Conservation (phyloP, 2,797 vertebrate species). For the Sebastes nivosus region DNA sequence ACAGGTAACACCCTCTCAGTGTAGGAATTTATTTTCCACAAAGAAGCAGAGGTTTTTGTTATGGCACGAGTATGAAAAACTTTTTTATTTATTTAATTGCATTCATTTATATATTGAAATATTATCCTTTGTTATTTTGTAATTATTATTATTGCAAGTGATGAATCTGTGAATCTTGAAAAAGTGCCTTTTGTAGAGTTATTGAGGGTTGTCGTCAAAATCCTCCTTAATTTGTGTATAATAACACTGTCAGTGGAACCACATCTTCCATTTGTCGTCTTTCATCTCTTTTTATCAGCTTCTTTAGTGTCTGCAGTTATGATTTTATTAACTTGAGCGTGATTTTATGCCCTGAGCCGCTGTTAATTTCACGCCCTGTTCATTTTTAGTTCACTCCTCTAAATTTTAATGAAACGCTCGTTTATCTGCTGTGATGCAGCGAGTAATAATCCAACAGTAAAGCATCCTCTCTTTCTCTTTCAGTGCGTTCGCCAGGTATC, state of each 20-base stretch:
- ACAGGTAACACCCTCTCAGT: slow-evolving; percentile 85
- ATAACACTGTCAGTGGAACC: background rate
- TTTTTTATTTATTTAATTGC: background rate
- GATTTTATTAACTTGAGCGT: background rate
- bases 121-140: background rate
- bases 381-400: background rate
- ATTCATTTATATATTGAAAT: background rate
- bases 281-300: background rate
- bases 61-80: accelerated
- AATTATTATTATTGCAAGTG: background rate
- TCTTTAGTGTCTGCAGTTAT: background rate
- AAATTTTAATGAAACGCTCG: background rate
- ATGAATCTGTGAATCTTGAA: background rate
- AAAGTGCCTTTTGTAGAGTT: background rate
- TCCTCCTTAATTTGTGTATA: background rate
- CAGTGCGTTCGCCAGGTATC: slow-evolving; percentile 98
- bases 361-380: slow-evolving; percentile 6
- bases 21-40: background rate
- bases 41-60: background rate
- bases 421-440: background rate
- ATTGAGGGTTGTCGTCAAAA: background rate
- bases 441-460: background rate
- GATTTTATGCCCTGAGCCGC: background rate
- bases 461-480: background rate
- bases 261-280: background rate